These are phyloP conservation scores for Anarsia innoxiella DNA, from an alignment of 2,888 invertebrate genomes.

Conservation along the genomic window DNA sequence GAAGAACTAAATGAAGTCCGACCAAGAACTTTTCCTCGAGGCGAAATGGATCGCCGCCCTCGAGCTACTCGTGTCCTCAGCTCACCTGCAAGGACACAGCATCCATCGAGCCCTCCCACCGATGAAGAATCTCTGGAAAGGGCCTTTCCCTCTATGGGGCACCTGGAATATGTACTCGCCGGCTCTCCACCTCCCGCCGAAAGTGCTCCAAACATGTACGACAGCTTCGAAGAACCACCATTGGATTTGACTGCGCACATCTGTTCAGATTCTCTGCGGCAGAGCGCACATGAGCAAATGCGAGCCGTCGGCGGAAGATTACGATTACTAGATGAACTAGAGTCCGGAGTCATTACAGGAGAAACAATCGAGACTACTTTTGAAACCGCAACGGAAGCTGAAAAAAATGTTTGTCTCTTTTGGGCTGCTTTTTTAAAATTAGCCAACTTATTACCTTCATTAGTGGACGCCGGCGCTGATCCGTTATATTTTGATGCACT, in stretches of 20 bases:
- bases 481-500: constrained; percentile 81
- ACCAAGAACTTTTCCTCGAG: constrained; percentile 28
- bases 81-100: constrained; percentile 33
- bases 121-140: constrained; percentile 76
- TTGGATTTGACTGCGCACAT: constrained; percentile 82
- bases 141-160: constrained; percentile 79
- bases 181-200: constrained; percentile 88
- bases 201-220: constrained; percentile 87
- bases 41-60: constrained; percentile 45
- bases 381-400: constrained; percentile 76
- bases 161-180: constrained; percentile 85
- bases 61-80: constrained; percentile 41
- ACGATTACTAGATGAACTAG: constrained; percentile 82
- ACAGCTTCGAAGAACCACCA: constrained; percentile 84
- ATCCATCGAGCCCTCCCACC: constrained; percentile 28
- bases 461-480: constrained; percentile 82
- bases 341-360: constrained; percentile 77
- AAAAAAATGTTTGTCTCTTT: constrained; percentile 82
- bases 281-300: constrained; percentile 85
- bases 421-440: constrained; percentile 85
- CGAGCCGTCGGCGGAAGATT: constrained; percentile 80
- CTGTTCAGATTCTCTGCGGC: constrained; percentile 82
- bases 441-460: constrained; percentile 77
- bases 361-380: constrained; percentile 73
- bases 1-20: constrained; percentile 43